A percentile compares a stretch with the other conserved stretches of the same genome.
Conservation (phyloP, 2,888 invertebrate genomes). For the Mactromeris polynyma region DNA sequence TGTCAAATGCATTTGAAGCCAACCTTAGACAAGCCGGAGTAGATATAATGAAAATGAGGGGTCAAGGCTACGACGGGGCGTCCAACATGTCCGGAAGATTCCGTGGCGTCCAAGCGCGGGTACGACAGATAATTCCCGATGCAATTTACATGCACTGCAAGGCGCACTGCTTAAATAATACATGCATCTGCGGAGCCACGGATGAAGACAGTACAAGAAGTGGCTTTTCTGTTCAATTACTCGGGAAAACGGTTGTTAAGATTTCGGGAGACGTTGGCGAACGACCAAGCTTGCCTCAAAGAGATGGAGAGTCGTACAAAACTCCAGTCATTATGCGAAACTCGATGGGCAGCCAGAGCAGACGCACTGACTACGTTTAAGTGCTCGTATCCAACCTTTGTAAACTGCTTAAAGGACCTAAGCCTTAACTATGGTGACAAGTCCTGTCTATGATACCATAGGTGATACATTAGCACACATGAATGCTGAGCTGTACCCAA, state of each 20-base stretch:
- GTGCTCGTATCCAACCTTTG: neutral
- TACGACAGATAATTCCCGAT: conserved; percentile 34
- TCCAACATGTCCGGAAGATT: conserved; percentile 53
- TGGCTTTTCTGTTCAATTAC: conserved; percentile 44
- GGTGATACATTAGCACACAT: no score
- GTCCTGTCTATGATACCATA: no score
- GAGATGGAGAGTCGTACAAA: conserved; percentile 16
- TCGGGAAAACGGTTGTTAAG: conserved; percentile 44
- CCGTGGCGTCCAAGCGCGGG: conserved; percentile 45
- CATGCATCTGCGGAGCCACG: no score
- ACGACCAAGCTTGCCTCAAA: neutral
- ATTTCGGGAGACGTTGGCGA: conserved; percentile 4
- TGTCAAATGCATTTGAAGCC: conserved; percentile 29
- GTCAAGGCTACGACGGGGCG: conserved; percentile 59
- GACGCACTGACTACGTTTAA: conserved; percentile 46
- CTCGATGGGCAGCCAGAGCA: conserved; percentile 43
- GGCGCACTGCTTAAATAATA: conserved; percentile 21
- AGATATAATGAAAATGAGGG: conserved; percentile 26
- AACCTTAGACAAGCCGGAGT: neutral
- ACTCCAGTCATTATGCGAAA: conserved; percentile 45
- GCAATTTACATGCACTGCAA: conserved; percentile 50
- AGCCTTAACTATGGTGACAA: no score
- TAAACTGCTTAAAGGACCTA: no score
- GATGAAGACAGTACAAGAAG: conserved; percentile 45
- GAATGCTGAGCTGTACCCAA: neutral